Evolutionary conservation across 2,888 invertebrate species (phyloP).

Genomic region (Hypomecis atomaria): DNA sequence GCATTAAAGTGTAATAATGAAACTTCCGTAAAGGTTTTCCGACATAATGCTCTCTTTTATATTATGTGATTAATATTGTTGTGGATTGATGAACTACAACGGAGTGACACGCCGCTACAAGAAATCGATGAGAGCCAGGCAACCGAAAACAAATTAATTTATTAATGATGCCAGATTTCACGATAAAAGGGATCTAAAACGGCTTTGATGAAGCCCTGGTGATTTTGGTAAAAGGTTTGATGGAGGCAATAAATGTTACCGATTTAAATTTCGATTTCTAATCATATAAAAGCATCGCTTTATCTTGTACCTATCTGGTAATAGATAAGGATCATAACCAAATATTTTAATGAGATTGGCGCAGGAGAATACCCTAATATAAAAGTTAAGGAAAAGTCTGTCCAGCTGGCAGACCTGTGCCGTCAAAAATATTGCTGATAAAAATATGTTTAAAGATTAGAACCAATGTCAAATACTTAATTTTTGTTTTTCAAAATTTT

Average conservation of each 20-base stretch:
- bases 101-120: slow-evolving; percentile 6
- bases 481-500: no score
- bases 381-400: no score
- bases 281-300: no score
- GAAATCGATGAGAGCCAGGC: slow-evolving; percentile 24
- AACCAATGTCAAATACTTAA: no score
- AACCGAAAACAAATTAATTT: slow-evolving; percentile 27
- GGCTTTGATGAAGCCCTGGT: slow-evolving; percentile 3
- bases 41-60: slow-evolving; percentile 1
- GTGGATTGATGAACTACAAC: slow-evolving; percentile 4
- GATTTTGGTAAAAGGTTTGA: background rate
- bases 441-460: no score
- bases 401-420: no score
- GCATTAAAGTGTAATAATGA: background rate
- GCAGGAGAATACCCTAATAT: no score
- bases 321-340: no score
- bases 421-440: no score
- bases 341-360: no score
- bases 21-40: slow-evolving; percentile 4
- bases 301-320: no score
- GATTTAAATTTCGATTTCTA: background rate
- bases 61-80: slow-evolving; percentile 2
- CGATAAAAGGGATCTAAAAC: background rate
- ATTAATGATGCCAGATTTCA: slow-evolving; percentile 14
- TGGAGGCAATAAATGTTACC: background rate